phyloP scores from a whole-genome alignment of 2,888 invertebrate species.

The Embidobia sp. region DNA sequence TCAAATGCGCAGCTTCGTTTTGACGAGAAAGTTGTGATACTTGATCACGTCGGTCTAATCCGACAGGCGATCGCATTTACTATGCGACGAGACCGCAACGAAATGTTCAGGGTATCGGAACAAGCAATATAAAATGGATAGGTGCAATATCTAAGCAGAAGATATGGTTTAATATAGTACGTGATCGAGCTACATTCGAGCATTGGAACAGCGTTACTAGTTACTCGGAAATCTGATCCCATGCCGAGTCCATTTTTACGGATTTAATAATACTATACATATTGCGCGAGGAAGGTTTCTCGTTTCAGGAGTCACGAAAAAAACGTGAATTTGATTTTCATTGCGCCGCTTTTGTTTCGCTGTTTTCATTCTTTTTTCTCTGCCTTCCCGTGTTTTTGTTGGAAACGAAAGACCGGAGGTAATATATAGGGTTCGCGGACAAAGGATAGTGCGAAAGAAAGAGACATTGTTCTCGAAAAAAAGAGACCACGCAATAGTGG shows the following conservation, averaged over 20 bases:
- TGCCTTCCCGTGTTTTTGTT: too few relatives aligned
- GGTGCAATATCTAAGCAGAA: slow-evolving; percentile 59
- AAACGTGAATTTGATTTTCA: too few relatives aligned
- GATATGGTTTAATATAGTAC: slow-evolving; percentile 63
- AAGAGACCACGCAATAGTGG: slow-evolving; percentile 20
- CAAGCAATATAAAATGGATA: slow-evolving; percentile 55
- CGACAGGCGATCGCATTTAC: slow-evolving; percentile 54
- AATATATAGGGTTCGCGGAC: slow-evolving; percentile 1
- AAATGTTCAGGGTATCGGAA: slow-evolving; percentile 58
- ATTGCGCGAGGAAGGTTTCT: slow-evolving; percentile 1
- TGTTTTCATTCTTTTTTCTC: too few relatives aligned
- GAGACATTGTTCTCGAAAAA: slow-evolving; percentile 28
- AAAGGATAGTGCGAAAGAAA: slow-evolving; percentile 19
- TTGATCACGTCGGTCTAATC: slow-evolving; percentile 56
- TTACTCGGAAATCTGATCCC: slow-evolving; percentile 47
- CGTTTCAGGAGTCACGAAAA: not conserved
- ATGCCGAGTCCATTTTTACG: slow-evolving; percentile 29
- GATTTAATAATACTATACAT: slow-evolving; percentile 20
- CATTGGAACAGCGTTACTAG: slow-evolving; percentile 39
- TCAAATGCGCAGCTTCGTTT: slow-evolving; percentile 32
- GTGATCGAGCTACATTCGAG: slow-evolving; percentile 56
- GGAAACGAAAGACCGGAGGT: not conserved
- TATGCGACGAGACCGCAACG: slow-evolving; percentile 56
- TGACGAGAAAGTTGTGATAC: slow-evolving; percentile 61
- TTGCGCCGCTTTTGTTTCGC: too few relatives aligned